Percentiles rank a stretch among this genome's conserved stretches.
Conservation (phyloP, 2,888 invertebrate species). For the Gasteruption jaculator region DNA sequence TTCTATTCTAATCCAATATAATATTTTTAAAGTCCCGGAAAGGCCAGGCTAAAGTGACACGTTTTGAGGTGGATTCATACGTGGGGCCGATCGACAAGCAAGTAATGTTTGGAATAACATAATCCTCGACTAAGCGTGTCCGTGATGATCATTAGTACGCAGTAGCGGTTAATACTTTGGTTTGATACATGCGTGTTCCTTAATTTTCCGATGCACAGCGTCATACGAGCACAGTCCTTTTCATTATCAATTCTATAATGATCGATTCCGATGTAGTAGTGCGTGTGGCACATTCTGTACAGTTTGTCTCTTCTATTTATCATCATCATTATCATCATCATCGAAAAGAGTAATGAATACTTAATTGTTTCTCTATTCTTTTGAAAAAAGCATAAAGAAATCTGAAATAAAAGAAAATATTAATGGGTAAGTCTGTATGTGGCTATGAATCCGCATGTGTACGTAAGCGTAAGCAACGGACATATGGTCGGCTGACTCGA, state of each 20-base stretch:
- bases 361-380: constrained; percentile 20
- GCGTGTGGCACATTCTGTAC: too few relatives aligned
- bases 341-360: too few relatives aligned
- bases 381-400: constrained; percentile 5
- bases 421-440: constrained; percentile 16
- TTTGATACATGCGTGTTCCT: constrained; percentile 34
- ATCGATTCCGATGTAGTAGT: too few relatives aligned
- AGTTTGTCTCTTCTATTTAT: too few relatives aligned
- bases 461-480: constrained; percentile 43
- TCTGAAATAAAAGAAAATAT: constrained; percentile 7
- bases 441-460: constrained; percentile 18
- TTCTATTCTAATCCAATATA: too few relatives aligned
- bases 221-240: constrained; percentile 26
- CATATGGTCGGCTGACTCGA: constrained; percentile 49
- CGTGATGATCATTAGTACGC: constrained; percentile 39
- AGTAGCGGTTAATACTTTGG: constrained; percentile 40
- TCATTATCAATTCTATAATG: too few relatives aligned
- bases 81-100: too few relatives aligned
- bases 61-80: too few relatives aligned
- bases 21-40: too few relatives aligned
- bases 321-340: too few relatives aligned
- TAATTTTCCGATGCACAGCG: constrained; percentile 24
- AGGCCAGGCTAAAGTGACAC: too few relatives aligned
- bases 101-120: too few relatives aligned
- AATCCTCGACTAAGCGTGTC: constrained; percentile 40